Evolutionary conservation across 2,113 vertebrate genomes (phyloP).

Genomic region (Pao palembangensis): DNA sequence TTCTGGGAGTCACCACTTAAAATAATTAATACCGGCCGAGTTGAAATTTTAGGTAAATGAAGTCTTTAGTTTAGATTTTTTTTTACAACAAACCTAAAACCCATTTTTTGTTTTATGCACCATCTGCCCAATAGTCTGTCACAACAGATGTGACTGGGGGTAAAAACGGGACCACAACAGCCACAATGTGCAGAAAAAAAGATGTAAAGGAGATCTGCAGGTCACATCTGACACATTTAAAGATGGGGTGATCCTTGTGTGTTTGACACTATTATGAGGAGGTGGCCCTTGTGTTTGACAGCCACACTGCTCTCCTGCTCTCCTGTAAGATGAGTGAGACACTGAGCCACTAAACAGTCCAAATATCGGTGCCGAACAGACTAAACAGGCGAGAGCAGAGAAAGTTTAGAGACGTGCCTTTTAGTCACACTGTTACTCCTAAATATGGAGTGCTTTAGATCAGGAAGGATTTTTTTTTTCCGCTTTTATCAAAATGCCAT

Average conservation of each 20-base stretch:
- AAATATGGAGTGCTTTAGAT: conserved; percentile 68
- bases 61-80: too few species aligned
- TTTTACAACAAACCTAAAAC: too few species aligned
- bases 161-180: too few species aligned
- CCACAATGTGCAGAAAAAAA: neutral
- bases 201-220: neutral
- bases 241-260: conserved; percentile 46
- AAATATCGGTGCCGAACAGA: conserved; percentile 65
- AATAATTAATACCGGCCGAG: too few species aligned
- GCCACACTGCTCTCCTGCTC: conserved; percentile 50
- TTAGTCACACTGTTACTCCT: conserved; percentile 52
- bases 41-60: too few species aligned
- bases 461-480: conserved; percentile 30
- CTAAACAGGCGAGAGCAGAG: conserved; percentile 66
- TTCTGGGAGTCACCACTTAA: too few species aligned
- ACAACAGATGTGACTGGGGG: too few species aligned
- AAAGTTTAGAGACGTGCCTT: conserved; percentile 63
- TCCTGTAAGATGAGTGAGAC: conserved; percentile 53
- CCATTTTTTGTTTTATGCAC: too few species aligned
- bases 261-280: conserved; percentile 69
- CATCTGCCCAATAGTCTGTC: too few species aligned
- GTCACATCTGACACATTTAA: conserved; percentile 61
- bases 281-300: conserved; percentile 64
- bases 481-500: too few species aligned
- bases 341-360: conserved; percentile 50